Base-by-base conservation (phyloP, 2,888 invertebrate species). In the Limnephilus lunatus region DNA sequence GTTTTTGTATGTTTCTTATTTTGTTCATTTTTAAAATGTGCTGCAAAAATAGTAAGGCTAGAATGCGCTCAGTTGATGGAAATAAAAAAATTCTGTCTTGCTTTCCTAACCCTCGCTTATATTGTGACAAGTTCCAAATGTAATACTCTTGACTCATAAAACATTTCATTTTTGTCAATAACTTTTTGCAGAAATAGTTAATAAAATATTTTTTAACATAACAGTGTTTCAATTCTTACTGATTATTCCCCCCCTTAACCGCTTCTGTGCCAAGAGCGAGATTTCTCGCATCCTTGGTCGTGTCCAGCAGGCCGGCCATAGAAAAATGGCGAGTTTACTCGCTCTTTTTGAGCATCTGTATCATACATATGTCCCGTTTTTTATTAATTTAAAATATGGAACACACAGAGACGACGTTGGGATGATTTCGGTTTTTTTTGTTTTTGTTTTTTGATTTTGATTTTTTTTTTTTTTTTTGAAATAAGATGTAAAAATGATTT, bases 181-280 rank as follows among this genome's bases (percentile, higher is more conserved):
- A 89, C 31, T 19, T 85, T 90, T 85, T 90, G 83, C 35, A 32
- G 90, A 85, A 85, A 90, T 90, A 90, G 89, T 30, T 68, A 39
- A 89, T 91, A 91, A 89, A 91, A 91, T 91, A 91, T 91, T 91
- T 91, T 91, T 89, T 87, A 89, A 89, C 68, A 85, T 19, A 68
- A 11, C 30, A 19, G n/a, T 35, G 25, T 68, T 25, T 25, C 25
- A 68, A 83, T 83, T 35, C 35, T 83, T 32, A 35, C 31, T 25
- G 12, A 35, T 82, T 30, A 32, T 32, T 35, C 35, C 31, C 82
- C 30, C 32, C 32, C 31, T 82, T 14, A n/a, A n/a, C n/a, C n/a
- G n/a, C n/a, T n/a, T n/a, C n/a, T n/a, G n/a, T n/a, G n/a, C n/a
- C n/a, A n/a, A n/a, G n/a, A n/a, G n/a, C n/a, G n/a, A n/a, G n/a